Evolutionary conservation across 2,797 vertebrate genomes (phyloP).

Genomic region (Petrocephalus sullivani): DNA sequence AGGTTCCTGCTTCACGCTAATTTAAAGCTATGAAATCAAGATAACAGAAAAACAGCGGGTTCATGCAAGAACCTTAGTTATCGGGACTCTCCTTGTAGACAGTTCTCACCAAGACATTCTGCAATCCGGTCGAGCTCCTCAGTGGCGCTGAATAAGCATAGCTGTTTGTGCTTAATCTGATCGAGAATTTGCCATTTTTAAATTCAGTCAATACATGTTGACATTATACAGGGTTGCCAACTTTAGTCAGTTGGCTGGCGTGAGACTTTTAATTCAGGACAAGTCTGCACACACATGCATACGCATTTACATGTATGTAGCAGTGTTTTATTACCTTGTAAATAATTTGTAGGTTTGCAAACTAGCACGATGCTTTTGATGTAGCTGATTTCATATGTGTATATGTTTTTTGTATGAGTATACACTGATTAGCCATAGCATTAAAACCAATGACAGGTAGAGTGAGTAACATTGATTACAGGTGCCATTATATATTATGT

Average conservation of each 20-base stretch:
- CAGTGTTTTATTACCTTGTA: no score
- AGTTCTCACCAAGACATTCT: neutral
- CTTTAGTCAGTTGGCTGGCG: no score
- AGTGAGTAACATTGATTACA: neutral
- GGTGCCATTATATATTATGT: neutral
- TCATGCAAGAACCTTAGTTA: neutral
- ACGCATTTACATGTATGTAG: no score
- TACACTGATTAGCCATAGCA: neutral
- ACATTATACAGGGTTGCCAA: neutral
- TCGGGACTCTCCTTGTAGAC: neutral
- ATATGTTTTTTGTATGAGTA: neutral
- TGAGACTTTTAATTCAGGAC: no score
- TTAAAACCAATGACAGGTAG: neutral
- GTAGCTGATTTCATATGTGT: neutral
- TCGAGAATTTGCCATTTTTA: neutral
- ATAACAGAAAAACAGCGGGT: neutral
- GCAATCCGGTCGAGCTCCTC: neutral
- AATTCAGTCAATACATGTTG: neutral
- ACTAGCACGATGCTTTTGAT: no score
- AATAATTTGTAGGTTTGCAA: no score
- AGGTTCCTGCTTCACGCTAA: neutral
- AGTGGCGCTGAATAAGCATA: neutral
- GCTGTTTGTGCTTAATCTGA: neutral
- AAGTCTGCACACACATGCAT: no score
- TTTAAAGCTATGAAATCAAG: conserved; percentile 33